Evolutionary conservation across 1,140 invertebrate genomes (phyloP).

Genomic region (Drosophila insularis): DNA sequence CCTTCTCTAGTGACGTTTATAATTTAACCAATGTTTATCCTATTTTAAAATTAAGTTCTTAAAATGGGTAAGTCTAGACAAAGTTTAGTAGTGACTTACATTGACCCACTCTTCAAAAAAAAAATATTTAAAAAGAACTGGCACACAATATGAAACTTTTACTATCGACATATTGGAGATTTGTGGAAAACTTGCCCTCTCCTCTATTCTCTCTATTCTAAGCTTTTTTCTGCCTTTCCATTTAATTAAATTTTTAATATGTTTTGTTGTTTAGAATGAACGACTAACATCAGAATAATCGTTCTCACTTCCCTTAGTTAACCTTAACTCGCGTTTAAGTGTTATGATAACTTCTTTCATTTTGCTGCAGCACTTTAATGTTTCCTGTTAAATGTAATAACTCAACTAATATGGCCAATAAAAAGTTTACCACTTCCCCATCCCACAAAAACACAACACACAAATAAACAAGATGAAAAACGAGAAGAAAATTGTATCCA

Average conservation of each 20-base stretch:
- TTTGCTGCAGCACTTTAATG: neutral
- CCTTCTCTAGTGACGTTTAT: too few species aligned
- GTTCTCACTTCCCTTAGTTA: conserved; percentile 3
- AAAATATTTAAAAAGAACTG: too few species aligned
- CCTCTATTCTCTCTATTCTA: neutral
- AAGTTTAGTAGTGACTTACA: too few species aligned
- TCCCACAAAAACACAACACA: neutral
- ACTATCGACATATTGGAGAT: too few species aligned
- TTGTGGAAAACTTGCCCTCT: too few species aligned
- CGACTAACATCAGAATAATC: neutral
- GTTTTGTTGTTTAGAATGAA: neutral
- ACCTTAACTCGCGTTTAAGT: neutral
- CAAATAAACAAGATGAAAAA: neutral
- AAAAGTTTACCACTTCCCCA: conserved; percentile 21
- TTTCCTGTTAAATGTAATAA: conserved; percentile 12
- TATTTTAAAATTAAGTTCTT: too few species aligned
- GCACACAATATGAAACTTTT: too few species aligned
- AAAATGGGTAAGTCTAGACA: too few species aligned
- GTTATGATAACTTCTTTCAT: conserved; percentile 1
- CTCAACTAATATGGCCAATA: conserved; percentile 14
- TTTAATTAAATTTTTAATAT: neutral
- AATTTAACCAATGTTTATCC: too few species aligned
- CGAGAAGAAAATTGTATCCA: conserved; percentile 29
- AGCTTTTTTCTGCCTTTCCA: neutral
- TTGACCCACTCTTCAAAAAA: too few species aligned